phyloP scores from a whole-genome alignment of 2,888 invertebrate genomes.

The Tetropium fuscum region DNA sequence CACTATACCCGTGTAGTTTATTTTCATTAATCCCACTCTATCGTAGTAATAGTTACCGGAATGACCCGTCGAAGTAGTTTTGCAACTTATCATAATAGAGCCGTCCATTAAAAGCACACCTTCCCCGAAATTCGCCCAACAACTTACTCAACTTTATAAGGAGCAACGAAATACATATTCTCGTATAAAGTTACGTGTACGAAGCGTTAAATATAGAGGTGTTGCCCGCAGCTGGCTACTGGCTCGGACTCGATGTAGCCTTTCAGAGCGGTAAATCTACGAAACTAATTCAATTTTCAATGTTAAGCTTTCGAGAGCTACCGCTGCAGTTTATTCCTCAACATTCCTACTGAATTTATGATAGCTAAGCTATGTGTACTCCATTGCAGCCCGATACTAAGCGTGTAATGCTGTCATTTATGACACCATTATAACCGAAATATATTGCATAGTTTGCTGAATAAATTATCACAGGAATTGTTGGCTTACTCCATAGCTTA shows the following conservation, averaged over 20 bases:
- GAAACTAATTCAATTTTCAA: conserved; percentile 48
- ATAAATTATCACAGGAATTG: too few species aligned
- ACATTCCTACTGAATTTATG: conserved; percentile 40
- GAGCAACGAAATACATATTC: not conserved
- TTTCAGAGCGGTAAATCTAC: conserved; percentile 40
- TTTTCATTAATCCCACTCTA: not conserved
- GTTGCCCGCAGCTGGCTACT: conserved; percentile 10
- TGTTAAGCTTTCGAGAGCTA: conserved; percentile 41
- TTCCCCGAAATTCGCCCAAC: not conserved
- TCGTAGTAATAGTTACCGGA: not conserved
- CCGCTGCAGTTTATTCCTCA: conserved; percentile 44
- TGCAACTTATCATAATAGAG: conserved; percentile 14
- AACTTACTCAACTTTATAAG: not conserved
- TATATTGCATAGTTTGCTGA: conserved; percentile 10
- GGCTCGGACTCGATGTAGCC: not conserved
- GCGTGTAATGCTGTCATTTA: conserved; percentile 9
- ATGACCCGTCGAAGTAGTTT: not conserved
- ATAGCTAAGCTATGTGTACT: conserved; percentile 24
- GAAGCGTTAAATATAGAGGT: conserved; percentile 8
- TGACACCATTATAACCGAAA: not conserved
- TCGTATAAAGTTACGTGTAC: not conserved
- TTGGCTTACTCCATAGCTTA: too few species aligned
- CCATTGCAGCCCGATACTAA: conserved; percentile 2
- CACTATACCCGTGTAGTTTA: too few species aligned
- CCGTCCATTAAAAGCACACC: conserved; percentile 6